These are phyloP conservation scores for Tipula lateralis DNA, from an alignment of 2,888 invertebrate species.

Conservation along the genomic window DNA sequence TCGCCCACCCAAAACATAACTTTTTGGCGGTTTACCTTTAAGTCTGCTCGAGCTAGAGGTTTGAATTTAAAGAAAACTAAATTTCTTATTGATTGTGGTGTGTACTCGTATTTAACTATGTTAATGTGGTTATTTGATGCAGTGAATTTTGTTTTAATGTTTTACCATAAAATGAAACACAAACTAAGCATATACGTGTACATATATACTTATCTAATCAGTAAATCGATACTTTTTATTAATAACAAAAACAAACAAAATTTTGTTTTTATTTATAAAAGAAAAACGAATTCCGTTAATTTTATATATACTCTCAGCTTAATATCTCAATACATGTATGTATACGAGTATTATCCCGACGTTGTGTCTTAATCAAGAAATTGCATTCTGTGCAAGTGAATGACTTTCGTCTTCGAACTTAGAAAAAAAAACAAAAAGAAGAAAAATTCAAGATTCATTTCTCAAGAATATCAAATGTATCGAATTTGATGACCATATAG, in stretches of 20 bases:
- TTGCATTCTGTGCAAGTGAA: neutral
- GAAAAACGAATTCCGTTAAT: neutral
- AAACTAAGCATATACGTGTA: neutral
- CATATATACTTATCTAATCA: neutral
- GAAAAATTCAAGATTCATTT: neutral
- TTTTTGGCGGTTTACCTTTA: constrained; percentile 19
- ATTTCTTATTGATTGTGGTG: neutral
- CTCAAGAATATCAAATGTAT: constrained; percentile 11
- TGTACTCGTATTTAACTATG: too few relatives aligned
- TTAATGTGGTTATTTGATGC: neutral
- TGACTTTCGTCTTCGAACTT: neutral
- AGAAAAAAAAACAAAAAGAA: neutral
- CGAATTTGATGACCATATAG: neutral
- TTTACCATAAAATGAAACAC: neutral
- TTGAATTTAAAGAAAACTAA: neutral
- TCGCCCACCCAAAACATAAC: constrained; percentile 11
- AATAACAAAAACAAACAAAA: neutral
- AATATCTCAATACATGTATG: neutral
- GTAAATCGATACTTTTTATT: neutral
- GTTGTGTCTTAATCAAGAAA: neutral
- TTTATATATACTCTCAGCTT: neutral
- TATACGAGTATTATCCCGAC: neutral
- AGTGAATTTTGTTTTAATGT: neutral
- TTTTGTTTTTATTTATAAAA: neutral
- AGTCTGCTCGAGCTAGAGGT: neutral